Conservation (phyloP, 37 sponge, comb jelly and placozoan genomes). For the Oscarella lobularis region DNA sequence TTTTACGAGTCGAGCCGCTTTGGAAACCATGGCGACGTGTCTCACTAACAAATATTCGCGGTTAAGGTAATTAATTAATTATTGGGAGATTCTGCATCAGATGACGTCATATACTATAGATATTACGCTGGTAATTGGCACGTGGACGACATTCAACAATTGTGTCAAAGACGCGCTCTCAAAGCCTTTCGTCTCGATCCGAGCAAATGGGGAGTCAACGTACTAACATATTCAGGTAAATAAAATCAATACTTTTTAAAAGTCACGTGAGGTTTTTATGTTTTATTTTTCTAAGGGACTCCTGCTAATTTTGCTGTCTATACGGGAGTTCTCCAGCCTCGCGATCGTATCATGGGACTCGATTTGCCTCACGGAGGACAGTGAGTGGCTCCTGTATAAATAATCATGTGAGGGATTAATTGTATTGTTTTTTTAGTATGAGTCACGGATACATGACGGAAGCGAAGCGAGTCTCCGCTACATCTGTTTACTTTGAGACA, state of each 20-base stretch:
- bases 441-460: conserved; percentile 97
- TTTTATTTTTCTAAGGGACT: conserved; percentile 60
- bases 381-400: no score
- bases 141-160: conserved; percentile 79
- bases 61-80: no score
- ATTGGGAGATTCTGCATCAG: no score
- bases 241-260: no score
- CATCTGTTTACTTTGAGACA: conserved; percentile 95
- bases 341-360: conserved; percentile 94
- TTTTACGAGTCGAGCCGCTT: conserved; percentile 78
- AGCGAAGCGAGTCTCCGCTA: conserved; percentile 83
- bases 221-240: conserved; percentile 90
- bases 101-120: not conserved
- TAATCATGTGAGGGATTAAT: not conserved
- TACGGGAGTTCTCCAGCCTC: conserved; percentile 88
- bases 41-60: conserved; percentile 94
- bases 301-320: conserved; percentile 98
- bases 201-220: conserved; percentile 95
- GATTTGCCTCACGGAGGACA: conserved; percentile 98
- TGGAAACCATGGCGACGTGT: conserved; percentile 79
- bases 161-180: conserved; percentile 76
- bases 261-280: no score
- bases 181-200: conserved; percentile 55
- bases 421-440: conserved; percentile 33
- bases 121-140: conserved; percentile 86